phyloP scores from a whole-genome alignment of 2,888 invertebrate species.

The Muschampia plurimacula region DNA sequence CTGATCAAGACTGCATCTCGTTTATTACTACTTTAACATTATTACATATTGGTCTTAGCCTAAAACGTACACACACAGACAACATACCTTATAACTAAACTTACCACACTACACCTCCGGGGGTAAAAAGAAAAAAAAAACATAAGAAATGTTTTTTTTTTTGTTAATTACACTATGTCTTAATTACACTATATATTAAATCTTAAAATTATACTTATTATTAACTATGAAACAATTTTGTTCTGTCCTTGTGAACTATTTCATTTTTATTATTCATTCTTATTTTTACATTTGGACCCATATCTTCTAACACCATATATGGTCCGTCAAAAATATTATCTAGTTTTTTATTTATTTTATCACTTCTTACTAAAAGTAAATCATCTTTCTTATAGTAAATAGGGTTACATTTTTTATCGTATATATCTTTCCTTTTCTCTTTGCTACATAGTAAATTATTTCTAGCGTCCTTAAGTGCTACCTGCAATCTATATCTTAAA shows the following conservation, averaged over 20 bases:
- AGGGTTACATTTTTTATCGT: conserved; percentile 37
- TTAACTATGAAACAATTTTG: conserved; percentile 4
- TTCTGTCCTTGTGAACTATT: conserved; percentile 30
- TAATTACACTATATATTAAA: neutral
- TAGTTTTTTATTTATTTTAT: conserved; percentile 35
- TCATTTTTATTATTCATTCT: conserved; percentile 23
- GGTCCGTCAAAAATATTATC: conserved; percentile 40
- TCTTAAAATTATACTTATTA: neutral
- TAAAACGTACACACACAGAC: conserved; percentile 10
- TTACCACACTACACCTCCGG: conserved; percentile 22
- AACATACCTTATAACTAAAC: neutral
- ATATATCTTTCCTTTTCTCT: conserved; percentile 35
- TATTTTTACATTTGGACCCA: conserved; percentile 39
- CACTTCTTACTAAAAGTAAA: conserved; percentile 39
- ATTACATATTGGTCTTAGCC: neutral
- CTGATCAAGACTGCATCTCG: too few species aligned
- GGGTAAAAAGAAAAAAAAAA: conserved; percentile 22
- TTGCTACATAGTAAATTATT: conserved; percentile 32
- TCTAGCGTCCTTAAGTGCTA: conserved; percentile 24
- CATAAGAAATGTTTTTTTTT: conserved; percentile 7
- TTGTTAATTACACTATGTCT: neutral
- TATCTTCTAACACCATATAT: conserved; percentile 39
- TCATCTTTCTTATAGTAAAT: conserved; percentile 34
- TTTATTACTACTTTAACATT: too few species aligned
- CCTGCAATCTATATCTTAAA: conserved; percentile 28